These are phyloP conservation scores for Poeciliopsis turneri DNA, from an alignment of 2,797 vertebrate species.

Conservation along the genomic window DNA sequence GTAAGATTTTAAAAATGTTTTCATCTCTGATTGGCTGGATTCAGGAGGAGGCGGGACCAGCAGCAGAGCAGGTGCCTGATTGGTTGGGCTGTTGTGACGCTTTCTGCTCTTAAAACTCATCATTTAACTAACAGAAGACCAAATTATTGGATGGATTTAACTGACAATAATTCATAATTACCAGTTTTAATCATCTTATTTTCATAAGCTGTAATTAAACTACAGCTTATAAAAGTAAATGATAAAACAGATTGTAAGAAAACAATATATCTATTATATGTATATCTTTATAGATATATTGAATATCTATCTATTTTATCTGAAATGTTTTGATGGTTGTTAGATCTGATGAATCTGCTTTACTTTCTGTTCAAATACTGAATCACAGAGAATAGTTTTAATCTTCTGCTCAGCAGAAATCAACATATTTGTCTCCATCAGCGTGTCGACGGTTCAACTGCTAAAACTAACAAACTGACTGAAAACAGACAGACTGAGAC, in stretches of 20 bases:
- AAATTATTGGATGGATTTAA: not conserved
- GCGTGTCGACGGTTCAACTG: not conserved
- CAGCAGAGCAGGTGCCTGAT: conserved; percentile 63
- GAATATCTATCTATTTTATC: not conserved
- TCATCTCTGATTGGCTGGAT: conserved; percentile 42
- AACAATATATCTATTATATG: not conserved
- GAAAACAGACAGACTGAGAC: not conserved
- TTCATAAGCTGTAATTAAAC: not conserved
- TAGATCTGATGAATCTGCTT: not conserved
- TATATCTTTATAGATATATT: too few relatives aligned
- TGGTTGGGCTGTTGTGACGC: conserved; percentile 32
- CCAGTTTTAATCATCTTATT: not conserved
- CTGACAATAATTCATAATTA: not conserved
- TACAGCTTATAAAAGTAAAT: not conserved
- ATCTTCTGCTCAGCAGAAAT: not conserved
- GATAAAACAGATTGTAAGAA: not conserved
- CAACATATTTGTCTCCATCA: not conserved
- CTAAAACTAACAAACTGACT: not conserved
- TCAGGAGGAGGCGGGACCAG: conserved; percentile 65
- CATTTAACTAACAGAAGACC: not conserved
- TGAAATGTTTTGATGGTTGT: not conserved
- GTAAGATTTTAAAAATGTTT: conserved; percentile 2
- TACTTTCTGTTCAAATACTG: not conserved
- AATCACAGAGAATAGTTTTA: not conserved
- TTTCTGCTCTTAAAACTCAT: not conserved